A percentile compares a stretch with the other conserved stretches of the same genome.
These are phyloP conservation scores for Thelaira solivaga DNA, from an alignment of 2,888 invertebrate species.

Conservation along the genomic window DNA sequence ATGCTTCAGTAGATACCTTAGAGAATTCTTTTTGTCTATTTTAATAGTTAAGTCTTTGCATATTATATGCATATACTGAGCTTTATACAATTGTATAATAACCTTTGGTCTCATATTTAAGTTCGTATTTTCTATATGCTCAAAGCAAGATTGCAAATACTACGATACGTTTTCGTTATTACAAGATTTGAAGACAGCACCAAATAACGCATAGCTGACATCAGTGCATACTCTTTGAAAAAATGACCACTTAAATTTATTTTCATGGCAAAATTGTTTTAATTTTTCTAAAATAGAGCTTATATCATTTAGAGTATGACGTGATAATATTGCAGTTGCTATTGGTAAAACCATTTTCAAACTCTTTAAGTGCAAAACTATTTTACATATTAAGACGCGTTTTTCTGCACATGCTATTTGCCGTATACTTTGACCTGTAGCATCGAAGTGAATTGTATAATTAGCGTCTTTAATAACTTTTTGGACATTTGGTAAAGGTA, in stretches of 20 bases:
- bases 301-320: conserved; percentile 1
- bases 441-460: not conserved
- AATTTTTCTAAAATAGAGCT: not conserved
- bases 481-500: not conserved
- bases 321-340: not conserved
- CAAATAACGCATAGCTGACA: conserved; percentile 5
- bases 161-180: not conserved
- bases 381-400: conserved; percentile 1
- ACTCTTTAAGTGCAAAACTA: not conserved
- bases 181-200: not conserved
- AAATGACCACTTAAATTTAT: conserved; percentile 8
- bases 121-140: not conserved
- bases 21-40: not conserved
- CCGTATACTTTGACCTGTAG: not conserved
- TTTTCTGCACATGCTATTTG: conserved; percentile 1
- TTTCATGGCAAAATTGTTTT: not conserved
- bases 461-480: not conserved
- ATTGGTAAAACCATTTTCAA: not conserved
- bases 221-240: conserved; percentile 27
- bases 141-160: not conserved
- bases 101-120: conserved; percentile 1
- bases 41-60: not conserved
- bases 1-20: not conserved
- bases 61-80: conserved; percentile 11
- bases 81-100: conserved; percentile 18